A percentile compares a stretch with the other conserved stretches of the same genome.
Conservation (phyloP, 2,113 vertebrate genomes). For the Anguilla rostrata region DNA sequence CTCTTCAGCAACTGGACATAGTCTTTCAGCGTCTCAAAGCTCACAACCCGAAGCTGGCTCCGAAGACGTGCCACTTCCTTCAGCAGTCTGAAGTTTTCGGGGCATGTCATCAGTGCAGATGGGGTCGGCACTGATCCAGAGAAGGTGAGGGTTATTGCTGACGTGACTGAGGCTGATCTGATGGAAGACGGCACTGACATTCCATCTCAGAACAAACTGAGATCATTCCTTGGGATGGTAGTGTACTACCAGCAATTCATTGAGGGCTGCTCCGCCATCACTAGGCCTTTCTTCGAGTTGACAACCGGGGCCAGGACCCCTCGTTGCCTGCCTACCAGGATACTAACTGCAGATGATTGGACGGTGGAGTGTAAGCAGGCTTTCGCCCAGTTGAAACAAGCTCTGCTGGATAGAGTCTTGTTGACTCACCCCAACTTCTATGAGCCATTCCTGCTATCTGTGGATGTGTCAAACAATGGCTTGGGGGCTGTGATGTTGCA, state of each 20-base stretch:
- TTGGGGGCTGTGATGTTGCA: conserved; percentile 34
- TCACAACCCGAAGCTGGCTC: conserved; percentile 24
- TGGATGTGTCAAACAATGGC: conserved; percentile 29
- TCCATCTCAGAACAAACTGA: conserved; percentile 15
- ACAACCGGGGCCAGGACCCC: neutral
- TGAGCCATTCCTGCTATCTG: conserved; percentile 29
- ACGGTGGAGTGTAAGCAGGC: conserved; percentile 30
- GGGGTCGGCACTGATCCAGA: conserved; percentile 27
- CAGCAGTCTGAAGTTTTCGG: conserved; percentile 20
- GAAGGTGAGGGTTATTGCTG: conserved; percentile 12
- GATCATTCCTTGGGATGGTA: conserved; percentile 36
- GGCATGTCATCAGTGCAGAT: conserved; percentile 15
- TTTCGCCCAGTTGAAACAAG: conserved; percentile 10
- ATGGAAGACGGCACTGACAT: conserved; percentile 18
- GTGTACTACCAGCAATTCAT: conserved; percentile 37
- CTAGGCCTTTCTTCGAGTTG: conserved; percentile 24
- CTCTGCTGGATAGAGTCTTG: neutral
- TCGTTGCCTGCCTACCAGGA: neutral
- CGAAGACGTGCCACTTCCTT: conserved; percentile 25
- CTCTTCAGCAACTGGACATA: conserved; percentile 13
- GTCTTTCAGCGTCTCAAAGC: conserved; percentile 17
- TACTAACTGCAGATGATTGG: conserved; percentile 42
- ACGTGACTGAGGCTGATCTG: conserved; percentile 21
- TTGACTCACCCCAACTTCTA: conserved; percentile 37
- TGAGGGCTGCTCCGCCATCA: conserved; percentile 20